Evolutionary conservation across 2,113 vertebrate genomes (phyloP).

Genomic region (Amia ocellicauda): DNA sequence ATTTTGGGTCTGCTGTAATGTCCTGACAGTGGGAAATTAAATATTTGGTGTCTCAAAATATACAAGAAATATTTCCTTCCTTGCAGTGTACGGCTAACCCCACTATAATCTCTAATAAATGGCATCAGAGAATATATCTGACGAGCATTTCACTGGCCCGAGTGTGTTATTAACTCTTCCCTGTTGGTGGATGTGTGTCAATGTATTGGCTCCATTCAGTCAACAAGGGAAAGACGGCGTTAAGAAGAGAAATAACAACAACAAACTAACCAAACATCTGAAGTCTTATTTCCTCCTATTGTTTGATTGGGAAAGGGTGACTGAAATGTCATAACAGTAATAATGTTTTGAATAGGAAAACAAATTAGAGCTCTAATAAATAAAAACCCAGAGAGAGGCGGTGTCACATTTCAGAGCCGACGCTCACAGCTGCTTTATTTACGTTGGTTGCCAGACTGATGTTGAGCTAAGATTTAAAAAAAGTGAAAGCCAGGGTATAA

Average conservation of each 20-base stretch:
- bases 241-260: too few species aligned
- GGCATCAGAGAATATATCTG: neutral
- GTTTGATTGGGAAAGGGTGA: neutral
- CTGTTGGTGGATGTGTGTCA: neutral
- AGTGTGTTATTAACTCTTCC: neutral
- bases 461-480: too few species aligned
- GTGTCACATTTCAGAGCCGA: neutral
- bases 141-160: neutral
- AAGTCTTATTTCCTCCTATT: neutral
- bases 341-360: neutral
- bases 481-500: too few species aligned
- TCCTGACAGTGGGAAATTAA: neutral
- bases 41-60: neutral
- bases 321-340: neutral
- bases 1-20: neutral
- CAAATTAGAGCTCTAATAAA: neutral
- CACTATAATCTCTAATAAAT: neutral
- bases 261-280: too few species aligned
- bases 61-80: neutral
- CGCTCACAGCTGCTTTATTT: too few species aligned
- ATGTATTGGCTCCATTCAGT: neutral
- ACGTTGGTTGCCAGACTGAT: too few species aligned
- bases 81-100: neutral
- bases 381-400: too few species aligned
- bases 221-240: neutral